These are phyloP conservation scores for Thaumatotibia leucotreta DNA, from an alignment of 1,140 invertebrate genomes.

Conservation along the genomic window DNA sequence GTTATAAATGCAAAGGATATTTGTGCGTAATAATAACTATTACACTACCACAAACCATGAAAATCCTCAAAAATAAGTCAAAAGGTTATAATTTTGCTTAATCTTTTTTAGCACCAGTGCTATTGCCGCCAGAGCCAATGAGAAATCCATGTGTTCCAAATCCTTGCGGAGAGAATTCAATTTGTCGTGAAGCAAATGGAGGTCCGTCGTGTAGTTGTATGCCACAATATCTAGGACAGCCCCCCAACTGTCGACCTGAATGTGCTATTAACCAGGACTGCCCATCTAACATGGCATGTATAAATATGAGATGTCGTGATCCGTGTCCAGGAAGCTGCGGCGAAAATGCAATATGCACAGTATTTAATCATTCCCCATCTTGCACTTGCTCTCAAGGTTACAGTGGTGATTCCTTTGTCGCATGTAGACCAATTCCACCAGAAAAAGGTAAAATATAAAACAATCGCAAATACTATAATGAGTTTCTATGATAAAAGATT, in stretches of 20 bases:
- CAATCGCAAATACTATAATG: background rate
- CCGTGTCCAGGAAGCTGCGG: conserved; percentile 83
- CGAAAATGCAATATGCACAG: conserved; percentile 78
- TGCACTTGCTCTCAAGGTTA: conserved; percentile 81
- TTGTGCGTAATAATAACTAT: too few species aligned
- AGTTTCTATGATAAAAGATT: background rate
- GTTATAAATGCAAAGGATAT: too few species aligned
- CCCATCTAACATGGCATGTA: conserved; percentile 79
- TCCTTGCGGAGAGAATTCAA: conserved; percentile 82
- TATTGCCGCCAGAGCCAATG: conserved; percentile 50
- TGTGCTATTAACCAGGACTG: conserved; percentile 83
- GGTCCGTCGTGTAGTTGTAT: conserved; percentile 80
- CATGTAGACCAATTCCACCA: conserved; percentile 69
- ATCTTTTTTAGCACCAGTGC: conserved; percentile 67
- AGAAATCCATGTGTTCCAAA: conserved; percentile 77
- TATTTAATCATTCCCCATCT: conserved; percentile 80
- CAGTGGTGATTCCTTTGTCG: conserved; percentile 81
- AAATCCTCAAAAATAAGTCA: too few species aligned
- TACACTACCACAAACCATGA: too few species aligned
- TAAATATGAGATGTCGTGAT: conserved; percentile 81
- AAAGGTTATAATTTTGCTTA: background rate
- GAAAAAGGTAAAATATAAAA: conserved; percentile 72
- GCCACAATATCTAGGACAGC: conserved; percentile 79
- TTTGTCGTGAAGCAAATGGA: conserved; percentile 79
- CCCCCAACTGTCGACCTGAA: conserved; percentile 82